phyloP scores from a whole-genome alignment of 2,888 invertebrate genomes.

The Volucella bombylans region DNA sequence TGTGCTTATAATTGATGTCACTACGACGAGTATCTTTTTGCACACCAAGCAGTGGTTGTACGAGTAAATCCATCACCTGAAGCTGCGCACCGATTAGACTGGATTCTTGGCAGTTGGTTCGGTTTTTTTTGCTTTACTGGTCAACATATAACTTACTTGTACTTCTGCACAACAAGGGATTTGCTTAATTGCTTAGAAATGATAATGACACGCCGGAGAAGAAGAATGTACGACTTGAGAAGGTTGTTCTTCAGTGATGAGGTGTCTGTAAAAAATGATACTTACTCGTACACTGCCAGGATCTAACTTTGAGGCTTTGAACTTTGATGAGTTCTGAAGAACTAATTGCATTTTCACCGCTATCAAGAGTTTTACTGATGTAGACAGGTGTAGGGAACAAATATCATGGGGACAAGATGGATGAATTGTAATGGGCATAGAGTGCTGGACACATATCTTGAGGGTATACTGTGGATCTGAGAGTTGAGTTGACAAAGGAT shows the following conservation, averaged over 20 bases:
- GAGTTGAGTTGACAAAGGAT: neutral
- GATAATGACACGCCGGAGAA: constrained; percentile 49
- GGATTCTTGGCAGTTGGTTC: constrained; percentile 35
- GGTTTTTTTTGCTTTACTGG: neutral
- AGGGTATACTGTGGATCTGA: neutral
- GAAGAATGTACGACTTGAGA: neutral
- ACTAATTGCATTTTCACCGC: constrained; percentile 67
- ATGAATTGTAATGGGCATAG: neutral
- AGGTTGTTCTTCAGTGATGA: constrained; percentile 26
- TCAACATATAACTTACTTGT: neutral
- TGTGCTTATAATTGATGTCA: constrained; percentile 53
- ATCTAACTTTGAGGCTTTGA: constrained; percentile 2
- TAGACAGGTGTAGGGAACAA: neutral
- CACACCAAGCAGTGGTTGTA: constrained; percentile 17
- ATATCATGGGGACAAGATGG: neutral
- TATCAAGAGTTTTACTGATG: constrained; percentile 14
- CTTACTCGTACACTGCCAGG: too few relatives aligned
- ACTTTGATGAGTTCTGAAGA: constrained; percentile 64
- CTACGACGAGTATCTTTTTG: neutral
- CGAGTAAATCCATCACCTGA: constrained; percentile 51
- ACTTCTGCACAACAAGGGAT: constrained; percentile 35
- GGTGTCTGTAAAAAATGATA: constrained; percentile 1
- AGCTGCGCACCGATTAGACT: constrained; percentile 53
- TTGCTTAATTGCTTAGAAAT: constrained; percentile 57
- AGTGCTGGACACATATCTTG: neutral